These are phyloP conservation scores for Oxyscelio sp. DNA, from an alignment of 2,888 invertebrate genomes.

Conservation along the genomic window DNA sequence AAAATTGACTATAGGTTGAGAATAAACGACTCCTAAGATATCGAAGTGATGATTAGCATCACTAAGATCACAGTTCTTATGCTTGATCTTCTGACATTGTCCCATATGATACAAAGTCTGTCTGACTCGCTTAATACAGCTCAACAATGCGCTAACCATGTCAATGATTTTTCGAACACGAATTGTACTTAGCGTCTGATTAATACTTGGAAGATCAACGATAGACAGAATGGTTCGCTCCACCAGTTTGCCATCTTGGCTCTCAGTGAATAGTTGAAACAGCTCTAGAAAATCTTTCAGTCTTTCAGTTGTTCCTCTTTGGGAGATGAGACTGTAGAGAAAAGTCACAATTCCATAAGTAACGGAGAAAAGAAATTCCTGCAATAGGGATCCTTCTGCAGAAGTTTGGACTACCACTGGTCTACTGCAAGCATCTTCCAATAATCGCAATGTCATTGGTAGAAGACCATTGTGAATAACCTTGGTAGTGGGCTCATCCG, in stretches of 20 bases:
- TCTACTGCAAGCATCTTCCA: constrained; percentile 89
- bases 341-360: constrained; percentile 90
- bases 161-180: constrained; percentile 90
- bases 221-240: constrained; percentile 90
- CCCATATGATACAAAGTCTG: constrained; percentile 90
- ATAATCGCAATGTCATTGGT: constrained; percentile 90
- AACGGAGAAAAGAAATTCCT: constrained; percentile 91
- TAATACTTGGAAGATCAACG: constrained; percentile 89
- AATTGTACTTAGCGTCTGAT: constrained; percentile 87
- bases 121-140: constrained; percentile 90
- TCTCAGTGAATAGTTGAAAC: constrained; percentile 90
- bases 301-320: constrained; percentile 88
- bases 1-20: constrained; percentile 63
- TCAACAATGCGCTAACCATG: constrained; percentile 90
- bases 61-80: constrained; percentile 89
- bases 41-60: constrained; percentile 90
- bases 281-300: constrained; percentile 90
- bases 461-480: constrained; percentile 90
- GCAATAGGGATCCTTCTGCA: constrained; percentile 89
- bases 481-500: constrained; percentile 90
- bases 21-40: constrained; percentile 89
- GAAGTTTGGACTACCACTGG: constrained; percentile 74
- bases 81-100: constrained; percentile 89
- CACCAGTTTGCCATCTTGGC: constrained; percentile 90
- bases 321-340: constrained; percentile 90